A percentile compares a stretch with the other conserved stretches of the same genome.
Conservation (phyloP, 2,888 invertebrate species). For the Lordiphosa andalusiaca region DNA sequence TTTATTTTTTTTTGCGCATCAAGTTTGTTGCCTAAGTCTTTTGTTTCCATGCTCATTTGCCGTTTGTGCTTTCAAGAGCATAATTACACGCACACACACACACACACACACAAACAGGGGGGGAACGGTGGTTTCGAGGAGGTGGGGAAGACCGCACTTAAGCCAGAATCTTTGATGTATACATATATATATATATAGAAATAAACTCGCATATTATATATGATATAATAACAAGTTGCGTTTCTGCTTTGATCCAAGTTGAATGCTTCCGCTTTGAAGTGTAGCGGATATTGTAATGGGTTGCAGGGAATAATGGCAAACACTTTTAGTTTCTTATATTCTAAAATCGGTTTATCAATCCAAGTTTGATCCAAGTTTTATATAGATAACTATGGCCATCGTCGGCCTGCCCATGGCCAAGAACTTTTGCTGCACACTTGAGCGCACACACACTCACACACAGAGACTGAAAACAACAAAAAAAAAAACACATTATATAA, state of each 20-base stretch:
- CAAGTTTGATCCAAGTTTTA: not conserved
- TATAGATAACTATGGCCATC: slow-evolving; percentile 24
- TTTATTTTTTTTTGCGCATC: slow-evolving; percentile 15
- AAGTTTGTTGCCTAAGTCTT: slow-evolving; percentile 56
- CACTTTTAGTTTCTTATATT: no score
- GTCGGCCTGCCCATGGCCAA: slow-evolving; percentile 52
- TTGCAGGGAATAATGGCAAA: no score
- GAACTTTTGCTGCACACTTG: slow-evolving; percentile 57
- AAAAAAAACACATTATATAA: slow-evolving; percentile 55
- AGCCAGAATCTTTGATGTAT: slow-evolving; percentile 13
- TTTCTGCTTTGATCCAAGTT: no score
- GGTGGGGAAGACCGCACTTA: slow-evolving; percentile 14
- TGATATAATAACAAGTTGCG: not conserved
- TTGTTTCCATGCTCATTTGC: slow-evolving; percentile 42
- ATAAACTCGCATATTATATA: slow-evolving; percentile 17
- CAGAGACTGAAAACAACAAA: slow-evolving; percentile 43
- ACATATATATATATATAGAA: no score
- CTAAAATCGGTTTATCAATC: not conserved
- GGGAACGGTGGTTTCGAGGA: not conserved
- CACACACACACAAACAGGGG: not conserved
- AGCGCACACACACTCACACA: slow-evolving; percentile 47
- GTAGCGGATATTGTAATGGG: no score
- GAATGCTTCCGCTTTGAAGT: no score
- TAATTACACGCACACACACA: slow-evolving; percentile 34
- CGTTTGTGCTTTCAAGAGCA: slow-evolving; percentile 55